Conservation (phyloP, 2,888 invertebrate genomes). For the Macrophya alboannulata region DNA sequence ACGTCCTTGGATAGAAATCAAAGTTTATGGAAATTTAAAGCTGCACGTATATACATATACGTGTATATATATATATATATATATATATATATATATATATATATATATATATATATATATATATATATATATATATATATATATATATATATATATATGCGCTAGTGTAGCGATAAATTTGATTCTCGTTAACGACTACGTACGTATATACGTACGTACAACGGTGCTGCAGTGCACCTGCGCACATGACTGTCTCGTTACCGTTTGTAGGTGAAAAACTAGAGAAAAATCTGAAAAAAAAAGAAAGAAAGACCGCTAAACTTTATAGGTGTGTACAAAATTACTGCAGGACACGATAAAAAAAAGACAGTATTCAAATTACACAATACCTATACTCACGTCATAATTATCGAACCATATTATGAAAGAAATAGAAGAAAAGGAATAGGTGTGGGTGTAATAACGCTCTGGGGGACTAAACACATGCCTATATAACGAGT, state of each 20-base stretch:
- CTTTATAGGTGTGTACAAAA: not conserved
- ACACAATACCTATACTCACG: not conserved
- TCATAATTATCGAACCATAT: not conserved
- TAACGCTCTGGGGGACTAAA: not conserved
- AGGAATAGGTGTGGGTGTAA: not conserved
- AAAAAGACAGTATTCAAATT: not conserved
- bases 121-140: too few relatives aligned
- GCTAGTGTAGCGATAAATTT: conserved; percentile 32
- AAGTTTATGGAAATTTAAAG: conserved; percentile 3
- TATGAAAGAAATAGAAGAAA: too few relatives aligned
- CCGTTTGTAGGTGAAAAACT: not conserved
- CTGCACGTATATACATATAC: not conserved
- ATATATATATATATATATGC: not conserved
- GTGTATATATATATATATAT: not conserved
- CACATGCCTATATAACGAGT: not conserved
- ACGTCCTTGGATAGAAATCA: conserved; percentile 23
- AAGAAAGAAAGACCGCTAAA: not conserved
- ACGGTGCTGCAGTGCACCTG: not conserved
- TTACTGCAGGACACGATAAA: not conserved
- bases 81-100: not conserved
- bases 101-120: not conserved
- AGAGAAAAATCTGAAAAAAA: not conserved
- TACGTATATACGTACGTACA: not conserved
- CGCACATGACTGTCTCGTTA: conserved; percentile 4
- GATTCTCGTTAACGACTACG: conserved; percentile 23